Percentiles rank a stretch among this genome's conserved stretches.
Evolutionary conservation across 2,797 vertebrate genomes (phyloP).

Genomic region (Meriones psammophilus): DNA sequence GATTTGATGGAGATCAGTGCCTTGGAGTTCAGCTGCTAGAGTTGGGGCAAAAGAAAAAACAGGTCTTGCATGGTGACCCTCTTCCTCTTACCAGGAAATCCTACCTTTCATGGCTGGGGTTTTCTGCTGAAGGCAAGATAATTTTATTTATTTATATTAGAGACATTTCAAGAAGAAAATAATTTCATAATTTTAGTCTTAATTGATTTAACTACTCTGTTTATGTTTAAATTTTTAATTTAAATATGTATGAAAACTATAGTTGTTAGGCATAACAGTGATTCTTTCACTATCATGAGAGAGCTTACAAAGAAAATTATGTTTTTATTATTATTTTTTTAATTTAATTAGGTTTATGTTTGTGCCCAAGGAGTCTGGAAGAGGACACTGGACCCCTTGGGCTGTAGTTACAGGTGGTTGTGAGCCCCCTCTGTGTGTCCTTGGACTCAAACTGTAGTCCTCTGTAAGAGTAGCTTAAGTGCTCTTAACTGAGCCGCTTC

Average conservation of each 20-base stretch:
- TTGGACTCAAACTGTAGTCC: background rate
- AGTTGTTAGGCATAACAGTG: conserved; percentile 28
- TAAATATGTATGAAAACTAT: conserved; percentile 44
- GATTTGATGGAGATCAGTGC: conserved; percentile 96
- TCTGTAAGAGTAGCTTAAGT: background rate
- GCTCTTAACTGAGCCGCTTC: background rate
- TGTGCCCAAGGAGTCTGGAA: background rate
- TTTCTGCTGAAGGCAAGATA: conserved; percentile 95
- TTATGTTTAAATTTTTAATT: conserved; percentile 22
- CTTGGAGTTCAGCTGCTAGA: conserved; percentile 95
- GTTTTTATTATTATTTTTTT: background rate
- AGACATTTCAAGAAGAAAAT: conserved; percentile 65
- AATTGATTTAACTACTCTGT: conserved; percentile 46
- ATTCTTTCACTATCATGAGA: conserved; percentile 16
- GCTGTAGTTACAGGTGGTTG: background rate
- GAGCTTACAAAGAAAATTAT: background rate
- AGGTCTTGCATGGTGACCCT: conserved; percentile 92
- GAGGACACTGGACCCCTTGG: background rate
- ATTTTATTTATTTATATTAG: conserved; percentile 69
- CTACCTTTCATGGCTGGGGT: conserved; percentile 95
- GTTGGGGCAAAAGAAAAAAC: conserved; percentile 90
- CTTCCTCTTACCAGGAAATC: conserved; percentile 93
- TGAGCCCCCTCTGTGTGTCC: background rate
- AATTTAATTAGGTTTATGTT: background rate
- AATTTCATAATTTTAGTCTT: conserved; percentile 39